phyloP scores from a whole-genome alignment of 2,113 vertebrate genomes.

The Paracanthobrama guichenoti region DNA sequence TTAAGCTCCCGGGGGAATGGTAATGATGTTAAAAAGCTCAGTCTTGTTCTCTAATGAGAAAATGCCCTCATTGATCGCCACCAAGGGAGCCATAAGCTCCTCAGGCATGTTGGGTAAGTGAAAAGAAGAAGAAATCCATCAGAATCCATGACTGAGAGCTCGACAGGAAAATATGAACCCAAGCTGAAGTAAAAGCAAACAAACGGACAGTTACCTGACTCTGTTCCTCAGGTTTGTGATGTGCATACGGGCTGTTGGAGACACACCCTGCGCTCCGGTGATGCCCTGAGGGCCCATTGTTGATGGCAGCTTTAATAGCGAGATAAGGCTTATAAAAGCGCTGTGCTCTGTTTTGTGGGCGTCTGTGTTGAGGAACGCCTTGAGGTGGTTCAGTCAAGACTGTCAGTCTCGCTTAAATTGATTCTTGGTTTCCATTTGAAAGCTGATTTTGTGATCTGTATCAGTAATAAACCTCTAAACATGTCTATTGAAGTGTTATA shows the following conservation, averaged over 20 bases:
- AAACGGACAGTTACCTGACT: background rate
- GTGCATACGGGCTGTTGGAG: background rate
- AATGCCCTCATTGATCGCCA: slow-evolving; percentile 24
- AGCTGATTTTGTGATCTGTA: background rate
- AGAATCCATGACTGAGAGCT: background rate
- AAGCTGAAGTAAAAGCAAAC: background rate
- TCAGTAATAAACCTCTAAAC: background rate
- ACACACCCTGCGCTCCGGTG: slow-evolving; percentile 1
- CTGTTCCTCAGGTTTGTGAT: background rate
- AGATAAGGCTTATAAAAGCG: background rate
- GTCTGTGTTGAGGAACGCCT: background rate
- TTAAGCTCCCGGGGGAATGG: slow-evolving; percentile 20
- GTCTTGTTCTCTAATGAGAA: slow-evolving; percentile 38
- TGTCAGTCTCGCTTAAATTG: slow-evolving; percentile 7
- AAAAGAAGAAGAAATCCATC: background rate
- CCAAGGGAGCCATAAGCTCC: slow-evolving; percentile 25
- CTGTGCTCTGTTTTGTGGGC: background rate
- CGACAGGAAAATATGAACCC: background rate
- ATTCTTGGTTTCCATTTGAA: background rate
- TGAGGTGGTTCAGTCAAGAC: background rate
- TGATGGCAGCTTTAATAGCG: background rate
- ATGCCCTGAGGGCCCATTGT: slow-evolving; percentile 9
- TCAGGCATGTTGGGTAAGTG: slow-evolving; percentile 9
- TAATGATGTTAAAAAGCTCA: slow-evolving; percentile 27
- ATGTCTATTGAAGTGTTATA: background rate